Base-by-base conservation (phyloP, 2,797 vertebrate species). In the Sylvia borin region DNA sequence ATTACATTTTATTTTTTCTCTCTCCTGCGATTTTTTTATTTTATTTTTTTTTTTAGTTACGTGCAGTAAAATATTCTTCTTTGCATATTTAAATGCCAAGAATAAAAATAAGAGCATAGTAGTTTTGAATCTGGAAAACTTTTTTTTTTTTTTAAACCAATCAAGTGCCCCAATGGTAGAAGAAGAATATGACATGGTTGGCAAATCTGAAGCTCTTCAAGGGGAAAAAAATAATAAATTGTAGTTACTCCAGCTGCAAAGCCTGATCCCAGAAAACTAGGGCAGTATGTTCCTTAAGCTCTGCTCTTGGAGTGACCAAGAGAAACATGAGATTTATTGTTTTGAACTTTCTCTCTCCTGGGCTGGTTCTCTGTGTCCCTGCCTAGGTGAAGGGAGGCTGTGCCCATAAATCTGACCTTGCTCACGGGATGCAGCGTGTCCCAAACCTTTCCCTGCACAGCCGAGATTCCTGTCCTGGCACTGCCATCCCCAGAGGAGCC, bases 251-350 rank as follows among this genome's bases (percentile, higher is more conserved):
- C 82, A 93, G 77, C 84, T 94, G 81, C 95, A 95, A 76, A 93
- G 66, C 62, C 75, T 75, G 72, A 83, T 85, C 70, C 73, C 40
- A 11, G 73, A 74, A 95, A 95, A 94, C 50, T 85, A 62, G 94
- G 93, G 81, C 94, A 92, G 71, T 47, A 18, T 94, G 87, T 93
- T 96, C 88, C 84, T 95, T 67, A 86, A 94, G 88, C 92, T 91
- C 70, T 0, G 4, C 74, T 93, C 72, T 89, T 54, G 58, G 72
- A 85, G 78, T 91, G 84, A 70, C 89, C 94, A 92, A 55, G 47
- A 54, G 92, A 92, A 96, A 92, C 48, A 71, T 54, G 93, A 96
- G 95, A 96, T 97, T 96, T 96, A 96, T 94, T 83, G 68, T 54
- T 91, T 85, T 96, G 95, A 95, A 93, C 96, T 96, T 68, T 38